Base-by-base conservation (phyloP, 2,888 invertebrate species). In the Patella pellucida region DNA sequence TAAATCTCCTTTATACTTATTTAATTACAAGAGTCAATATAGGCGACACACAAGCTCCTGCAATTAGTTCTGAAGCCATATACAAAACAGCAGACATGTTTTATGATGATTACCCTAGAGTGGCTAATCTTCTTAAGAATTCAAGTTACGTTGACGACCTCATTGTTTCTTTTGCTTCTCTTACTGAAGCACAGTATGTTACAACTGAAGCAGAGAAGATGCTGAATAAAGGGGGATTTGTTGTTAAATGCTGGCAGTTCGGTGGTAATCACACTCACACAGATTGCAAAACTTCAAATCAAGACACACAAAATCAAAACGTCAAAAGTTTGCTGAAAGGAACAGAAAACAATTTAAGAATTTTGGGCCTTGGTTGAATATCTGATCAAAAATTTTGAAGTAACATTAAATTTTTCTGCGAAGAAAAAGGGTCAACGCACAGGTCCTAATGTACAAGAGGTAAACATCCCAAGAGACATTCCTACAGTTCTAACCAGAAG, bases 1-100 rank as follows among this genome's bases (percentile, higher is more conserved):
- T 51, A 67, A 51, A 68, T 7, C 15, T 5, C 68, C 73, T n/a
- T 41, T 68, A 73, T 51, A 68, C 50, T 73, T 73, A 68, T 16
- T 16, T 50, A 4, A 73, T 73, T 51, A 23, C 9, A 19, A n/a
- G 62, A 5, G 54, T 54, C n/a, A 73, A 73, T n/a, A 51, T 68
- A n/a, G 73, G 73, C n/a, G 73, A 73, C 68, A 73, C 23, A 51
- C 73, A 68, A 5, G 68, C 73, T 12, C 41, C 52, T 50, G 68
- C 73, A 16, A 67, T 73, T 41, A 68, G 68, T 23, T 19, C 51
- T 16, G 73, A 73, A 51, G 73, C 73, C 31, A 68, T 68, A 27
- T 67, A 73, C 73, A 73, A 68, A 52, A 73, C 73, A n/a, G 68
- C 73, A 2, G 68, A 73, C 52, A 41, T 27, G 27, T 73, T 73